A percentile compares a stretch with the other conserved stretches of the same genome.
phyloP scores from a whole-genome alignment of 2,797 vertebrate species.

The Propithecus deckenii region DNA sequence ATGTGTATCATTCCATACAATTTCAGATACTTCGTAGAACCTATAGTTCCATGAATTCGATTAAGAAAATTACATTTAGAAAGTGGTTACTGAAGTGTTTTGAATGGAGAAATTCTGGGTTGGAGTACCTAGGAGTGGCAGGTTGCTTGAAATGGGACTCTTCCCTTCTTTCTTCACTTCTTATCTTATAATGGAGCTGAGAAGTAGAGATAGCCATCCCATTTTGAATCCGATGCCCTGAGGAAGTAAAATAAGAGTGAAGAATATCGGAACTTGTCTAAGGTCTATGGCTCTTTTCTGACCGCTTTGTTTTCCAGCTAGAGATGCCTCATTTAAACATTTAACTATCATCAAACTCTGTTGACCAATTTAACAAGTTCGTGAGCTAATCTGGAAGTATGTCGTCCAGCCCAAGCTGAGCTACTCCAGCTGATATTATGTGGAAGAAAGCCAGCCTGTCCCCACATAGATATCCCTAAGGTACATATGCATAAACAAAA shows the following conservation, averaged over 20 bases:
- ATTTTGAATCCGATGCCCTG: not conserved
- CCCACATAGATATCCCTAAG: not conserved
- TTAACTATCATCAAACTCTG: not conserved
- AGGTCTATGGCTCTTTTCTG: not conserved
- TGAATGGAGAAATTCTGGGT: not conserved
- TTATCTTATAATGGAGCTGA: not conserved
- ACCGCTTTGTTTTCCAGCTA: accelerated
- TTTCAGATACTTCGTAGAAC: not conserved
- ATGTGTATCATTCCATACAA: not conserved
- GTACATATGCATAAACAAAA: not conserved
- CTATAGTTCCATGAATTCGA: not conserved
- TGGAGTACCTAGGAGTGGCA: not conserved
- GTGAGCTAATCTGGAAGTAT: not conserved
- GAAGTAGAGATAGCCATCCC: accelerated
- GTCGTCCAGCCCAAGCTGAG: not conserved
- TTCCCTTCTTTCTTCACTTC: not conserved
- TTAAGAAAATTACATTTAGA: not conserved
- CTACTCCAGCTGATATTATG: not conserved
- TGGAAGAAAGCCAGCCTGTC: not conserved
- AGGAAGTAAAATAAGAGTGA: not conserved
- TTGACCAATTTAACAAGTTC: not conserved
- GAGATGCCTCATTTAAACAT: not conserved
- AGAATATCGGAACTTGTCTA: not conserved
- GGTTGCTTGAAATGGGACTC: not conserved
- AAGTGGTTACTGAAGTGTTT: not conserved